Conservation (phyloP, 2,113 vertebrate genomes). For the Aptenodytes patagonicus region DNA sequence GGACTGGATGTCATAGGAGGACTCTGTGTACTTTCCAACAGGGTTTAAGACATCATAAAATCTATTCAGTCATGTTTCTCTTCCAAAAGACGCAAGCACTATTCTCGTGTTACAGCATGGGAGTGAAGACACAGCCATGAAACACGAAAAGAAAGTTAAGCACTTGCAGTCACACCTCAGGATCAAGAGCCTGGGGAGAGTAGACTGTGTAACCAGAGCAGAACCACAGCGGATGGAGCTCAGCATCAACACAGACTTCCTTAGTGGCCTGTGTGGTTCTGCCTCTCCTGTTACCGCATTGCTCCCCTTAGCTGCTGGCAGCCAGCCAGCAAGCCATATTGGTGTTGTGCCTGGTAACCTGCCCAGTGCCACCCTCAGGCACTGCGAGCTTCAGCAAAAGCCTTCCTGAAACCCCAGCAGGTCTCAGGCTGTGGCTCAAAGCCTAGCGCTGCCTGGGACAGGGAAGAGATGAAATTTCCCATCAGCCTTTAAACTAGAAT, state of each 20-base stretch:
- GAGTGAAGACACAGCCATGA: neutral
- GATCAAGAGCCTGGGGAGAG: neutral
- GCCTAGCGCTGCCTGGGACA: accelerated
- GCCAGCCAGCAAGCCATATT: neutral
- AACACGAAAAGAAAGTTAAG: neutral
- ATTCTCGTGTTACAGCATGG: accelerated
- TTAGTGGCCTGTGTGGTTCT: neutral
- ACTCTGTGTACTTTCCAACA: neutral
- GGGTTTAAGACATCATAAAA: neutral
- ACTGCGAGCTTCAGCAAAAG: accelerated
- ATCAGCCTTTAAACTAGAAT: neutral
- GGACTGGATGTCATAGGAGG: neutral
- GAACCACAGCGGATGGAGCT: accelerated
- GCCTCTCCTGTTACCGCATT: neutral
- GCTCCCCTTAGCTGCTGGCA: neutral
- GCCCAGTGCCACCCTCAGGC: neutral
- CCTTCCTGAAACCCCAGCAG: neutral
- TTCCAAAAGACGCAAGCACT: neutral
- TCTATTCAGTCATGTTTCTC: neutral
- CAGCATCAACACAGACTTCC: accelerated
- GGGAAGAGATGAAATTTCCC: neutral
- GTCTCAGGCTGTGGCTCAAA: accelerated
- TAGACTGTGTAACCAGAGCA: neutral
- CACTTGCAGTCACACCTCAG: neutral
- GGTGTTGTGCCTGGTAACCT: too few species aligned